phyloP scores from a whole-genome alignment of 2,113 vertebrate species.

The Suricata suricatta region DNA sequence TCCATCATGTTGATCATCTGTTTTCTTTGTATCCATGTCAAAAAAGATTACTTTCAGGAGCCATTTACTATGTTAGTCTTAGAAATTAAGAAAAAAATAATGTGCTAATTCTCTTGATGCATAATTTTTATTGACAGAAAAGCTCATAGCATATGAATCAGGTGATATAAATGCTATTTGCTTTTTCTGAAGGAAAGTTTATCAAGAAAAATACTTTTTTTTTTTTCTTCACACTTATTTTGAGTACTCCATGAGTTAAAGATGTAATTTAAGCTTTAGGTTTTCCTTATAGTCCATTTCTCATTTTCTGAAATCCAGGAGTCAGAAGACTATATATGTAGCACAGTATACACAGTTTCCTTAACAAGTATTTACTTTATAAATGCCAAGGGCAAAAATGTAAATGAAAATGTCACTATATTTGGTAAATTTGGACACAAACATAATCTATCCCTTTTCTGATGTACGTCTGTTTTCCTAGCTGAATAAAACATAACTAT shows the following conservation, averaged over 20 bases:
- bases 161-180: neutral
- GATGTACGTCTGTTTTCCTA: slow-evolving; percentile 2
- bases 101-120: neutral
- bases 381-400: slow-evolving; percentile 30
- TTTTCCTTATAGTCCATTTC: slow-evolving; percentile 24
- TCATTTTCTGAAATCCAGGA: slow-evolving; percentile 39
- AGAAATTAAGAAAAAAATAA: neutral
- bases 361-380: slow-evolving; percentile 43
- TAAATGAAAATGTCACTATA: neutral
- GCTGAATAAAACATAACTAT: slow-evolving; percentile 1
- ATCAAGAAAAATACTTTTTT: neutral
- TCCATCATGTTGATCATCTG: neutral
- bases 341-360: neutral
- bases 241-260: neutral
- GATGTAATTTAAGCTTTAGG: neutral
- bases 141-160: neutral
- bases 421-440: neutral
- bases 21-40: neutral
- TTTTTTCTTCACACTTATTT: neutral
- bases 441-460: slow-evolving; percentile 31
- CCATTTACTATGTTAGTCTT: slow-evolving; percentile 14
- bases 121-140: slow-evolving; percentile 17
- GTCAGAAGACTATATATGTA: neutral
- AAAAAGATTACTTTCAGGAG: neutral
- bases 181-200: neutral